A percentile compares a stretch with the other conserved stretches of the same genome.
These are phyloP conservation scores for Philonicus albiceps DNA, from an alignment of 2,888 invertebrate species.

Conservation along the genomic window DNA sequence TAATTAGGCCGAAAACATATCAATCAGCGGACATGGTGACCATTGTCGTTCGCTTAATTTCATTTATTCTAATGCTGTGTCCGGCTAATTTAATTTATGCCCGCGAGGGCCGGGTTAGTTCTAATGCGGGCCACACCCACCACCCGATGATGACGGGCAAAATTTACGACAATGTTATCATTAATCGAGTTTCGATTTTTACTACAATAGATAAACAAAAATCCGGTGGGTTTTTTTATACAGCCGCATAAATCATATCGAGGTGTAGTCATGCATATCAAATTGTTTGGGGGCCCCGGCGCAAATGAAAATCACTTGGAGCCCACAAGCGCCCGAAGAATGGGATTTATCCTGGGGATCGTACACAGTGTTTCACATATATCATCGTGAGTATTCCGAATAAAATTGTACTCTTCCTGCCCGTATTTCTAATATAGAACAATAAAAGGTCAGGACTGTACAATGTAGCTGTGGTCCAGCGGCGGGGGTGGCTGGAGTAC, in stretches of 20 bases:
- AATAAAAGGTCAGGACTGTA: constrained; percentile 26
- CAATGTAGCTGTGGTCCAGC: constrained; percentile 2
- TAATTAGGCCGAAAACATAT: constrained; percentile 25
- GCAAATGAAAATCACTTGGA: constrained; percentile 34
- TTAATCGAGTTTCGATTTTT: constrained; percentile 18
- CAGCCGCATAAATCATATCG: constrained; percentile 17
- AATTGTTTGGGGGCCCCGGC: constrained; percentile 13
- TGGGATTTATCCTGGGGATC: neutral
- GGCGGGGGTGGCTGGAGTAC: neutral
- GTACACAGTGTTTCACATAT: neutral
- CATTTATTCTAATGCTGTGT: neutral
- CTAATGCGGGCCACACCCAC: neutral
- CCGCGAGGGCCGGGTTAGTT: neutral
- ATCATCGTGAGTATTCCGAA: constrained; percentile 21
- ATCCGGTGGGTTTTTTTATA: neutral
- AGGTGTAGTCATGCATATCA: constrained; percentile 38
- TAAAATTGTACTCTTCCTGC: constrained; percentile 19
- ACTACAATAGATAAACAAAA: constrained; percentile 14
- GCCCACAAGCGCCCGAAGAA: constrained; percentile 3
- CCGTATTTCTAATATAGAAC: constrained; percentile 35
- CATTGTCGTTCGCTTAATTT: neutral
- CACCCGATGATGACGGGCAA: neutral
- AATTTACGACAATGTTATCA: constrained; percentile 9
- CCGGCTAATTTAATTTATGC: neutral
- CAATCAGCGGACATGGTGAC: constrained; percentile 4